Evolutionary conservation across 2,797 vertebrate species (phyloP), one percentile per base, ranked within the genome.

Genomic region (Myotis findleyi): DNA sequence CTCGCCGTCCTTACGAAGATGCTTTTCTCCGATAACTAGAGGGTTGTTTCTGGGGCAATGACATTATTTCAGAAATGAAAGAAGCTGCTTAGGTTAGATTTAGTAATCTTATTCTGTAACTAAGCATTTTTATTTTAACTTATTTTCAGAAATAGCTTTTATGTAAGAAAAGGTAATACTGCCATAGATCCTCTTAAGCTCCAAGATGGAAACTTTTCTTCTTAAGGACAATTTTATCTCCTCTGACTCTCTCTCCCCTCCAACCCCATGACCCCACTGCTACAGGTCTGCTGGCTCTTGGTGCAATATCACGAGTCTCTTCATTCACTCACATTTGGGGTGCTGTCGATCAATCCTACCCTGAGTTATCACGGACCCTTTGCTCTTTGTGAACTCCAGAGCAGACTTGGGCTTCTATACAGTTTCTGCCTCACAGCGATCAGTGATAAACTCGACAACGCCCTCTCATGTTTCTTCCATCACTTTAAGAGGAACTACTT

Each of bases 41-140:
- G 25, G 41, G 21, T 23, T 33, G 38, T 44, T 69, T 92, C 81
- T 68, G 44, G 36, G 66, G 90, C 57, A 59, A 49, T 44, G 38
- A 30, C 25, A 21, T 25, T 69, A 66, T 5, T 27, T 17, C 18
- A 80, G 71, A 83, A 87, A 80, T 30, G 38, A 79, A 59, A 73
- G 49, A 62, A 62, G 49, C 6, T 47, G 66, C 53, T 92, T 85
- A 93, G 73, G 5, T 83, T 91, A 55, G 76, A 44, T 76, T 59
- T 17, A 55, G 41, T 68, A 57, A 93, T 59, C 71, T 53, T 87
- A 71, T 49, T 57, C 90, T 71, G 14, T 76, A 77, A 66, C 59
- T 82, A 96, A 83, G 53, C 21, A 77, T 69, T 89, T 81, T 77
- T 49, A 81, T 69, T 87, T 93, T 91, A 77, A 66, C 41, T 72